A percentile compares a stretch with the other conserved stretches of the same genome.
Conservation (phyloP, 2,797 vertebrate species). For the Leptatherina wallacei region DNA sequence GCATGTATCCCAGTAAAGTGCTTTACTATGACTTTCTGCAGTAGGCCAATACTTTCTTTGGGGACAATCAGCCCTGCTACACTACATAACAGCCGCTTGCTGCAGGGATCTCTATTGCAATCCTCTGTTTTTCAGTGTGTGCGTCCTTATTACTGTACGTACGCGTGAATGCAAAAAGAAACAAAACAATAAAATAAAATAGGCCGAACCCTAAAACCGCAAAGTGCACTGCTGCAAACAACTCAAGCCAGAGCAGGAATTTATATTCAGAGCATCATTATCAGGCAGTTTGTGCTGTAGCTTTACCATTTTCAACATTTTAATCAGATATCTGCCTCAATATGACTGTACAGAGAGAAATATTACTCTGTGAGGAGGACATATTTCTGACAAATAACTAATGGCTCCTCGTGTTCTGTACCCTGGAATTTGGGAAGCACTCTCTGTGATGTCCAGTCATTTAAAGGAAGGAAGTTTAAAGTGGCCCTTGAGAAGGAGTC, state of each 20-base stretch:
- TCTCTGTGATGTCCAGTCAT: constrained; percentile 35
- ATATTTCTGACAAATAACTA: constrained; percentile 3
- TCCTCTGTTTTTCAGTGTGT: neutral
- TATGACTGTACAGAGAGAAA: neutral
- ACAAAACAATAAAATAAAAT: neutral
- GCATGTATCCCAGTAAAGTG: constrained; percentile 21
- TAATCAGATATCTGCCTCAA: constrained; percentile 3
- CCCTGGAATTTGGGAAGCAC: constrained; percentile 24
- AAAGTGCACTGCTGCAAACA: constrained; percentile 8
- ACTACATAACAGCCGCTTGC: constrained; percentile 27
- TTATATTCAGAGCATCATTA: constrained; percentile 19
- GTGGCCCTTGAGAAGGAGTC: neutral
- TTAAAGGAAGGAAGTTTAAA: constrained; percentile 26
- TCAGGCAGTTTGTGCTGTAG: neutral
- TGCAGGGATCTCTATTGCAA: constrained; percentile 18
- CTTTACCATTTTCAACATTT: constrained; percentile 31
- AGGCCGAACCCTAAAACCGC: neutral
- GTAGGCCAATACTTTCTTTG: constrained; percentile 46
- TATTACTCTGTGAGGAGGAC: neutral
- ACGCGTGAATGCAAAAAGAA: constrained; percentile 1
- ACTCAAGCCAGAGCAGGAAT: neutral
- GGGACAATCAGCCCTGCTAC: constrained; percentile 44
- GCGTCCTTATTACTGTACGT: neutral
- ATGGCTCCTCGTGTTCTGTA: constrained; percentile 23
- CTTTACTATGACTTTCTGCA: constrained; percentile 49